A percentile compares a stretch with the other conserved stretches of the same genome.
Evolutionary conservation across 2,113 vertebrate species (phyloP).

Genomic region (Burhinus oedicnemus): DNA sequence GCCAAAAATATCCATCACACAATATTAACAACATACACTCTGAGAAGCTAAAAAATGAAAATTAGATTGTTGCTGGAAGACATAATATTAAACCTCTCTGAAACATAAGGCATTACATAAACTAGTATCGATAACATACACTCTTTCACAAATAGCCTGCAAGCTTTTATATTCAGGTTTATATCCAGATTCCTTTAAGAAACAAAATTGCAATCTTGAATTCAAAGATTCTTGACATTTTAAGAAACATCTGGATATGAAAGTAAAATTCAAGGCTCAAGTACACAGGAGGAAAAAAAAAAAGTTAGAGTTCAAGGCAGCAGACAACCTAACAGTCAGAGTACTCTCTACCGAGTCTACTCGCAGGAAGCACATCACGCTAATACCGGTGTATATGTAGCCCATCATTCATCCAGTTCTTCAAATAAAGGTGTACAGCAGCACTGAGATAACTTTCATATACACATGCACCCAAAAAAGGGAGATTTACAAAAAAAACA

Average conservation of each 20-base stretch:
- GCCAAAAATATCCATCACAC: neutral
- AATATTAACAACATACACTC: neutral
- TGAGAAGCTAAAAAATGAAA: neutral
- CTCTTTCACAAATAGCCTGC: neutral
- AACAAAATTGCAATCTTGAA: neutral
- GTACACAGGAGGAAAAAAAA: neutral
- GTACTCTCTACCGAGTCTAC: neutral
- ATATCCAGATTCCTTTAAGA: neutral
- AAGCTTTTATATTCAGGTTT: neutral
- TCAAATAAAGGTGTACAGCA: neutral
- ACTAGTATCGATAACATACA: neutral
- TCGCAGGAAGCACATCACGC: neutral
- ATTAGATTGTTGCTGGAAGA: neutral
- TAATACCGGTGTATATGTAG: neutral
- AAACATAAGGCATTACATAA: neutral
- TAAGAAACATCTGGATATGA: neutral
- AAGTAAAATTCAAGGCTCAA: neutral
- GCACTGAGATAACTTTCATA: neutral
- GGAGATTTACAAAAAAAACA: neutral
- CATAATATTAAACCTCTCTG: neutral
- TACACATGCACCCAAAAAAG: fast-evolving
- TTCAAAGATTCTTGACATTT: neutral
- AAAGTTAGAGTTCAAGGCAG: neutral
- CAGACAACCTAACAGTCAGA: neutral
- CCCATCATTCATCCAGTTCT: neutral